These are phyloP conservation scores for Microhierax caerulescens DNA, from an alignment of 2,797 vertebrate genomes.

Conservation along the genomic window DNA sequence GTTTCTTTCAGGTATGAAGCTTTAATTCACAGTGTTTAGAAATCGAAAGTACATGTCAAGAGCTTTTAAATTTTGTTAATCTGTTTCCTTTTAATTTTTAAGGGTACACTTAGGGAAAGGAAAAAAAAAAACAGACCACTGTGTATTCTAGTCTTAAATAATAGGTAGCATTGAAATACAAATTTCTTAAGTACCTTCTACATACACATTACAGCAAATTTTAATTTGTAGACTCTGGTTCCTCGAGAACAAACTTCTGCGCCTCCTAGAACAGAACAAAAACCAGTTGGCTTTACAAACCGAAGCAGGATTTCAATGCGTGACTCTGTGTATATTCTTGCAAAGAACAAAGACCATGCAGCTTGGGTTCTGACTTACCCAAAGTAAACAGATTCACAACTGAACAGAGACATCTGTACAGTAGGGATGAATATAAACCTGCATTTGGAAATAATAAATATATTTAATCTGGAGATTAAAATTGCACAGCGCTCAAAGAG, in stretches of 20 bases:
- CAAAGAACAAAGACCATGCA: not conserved
- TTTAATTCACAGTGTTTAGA: not conserved
- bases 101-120: not conserved
- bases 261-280: not conserved
- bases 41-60: not conserved
- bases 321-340: rapidly evolving
- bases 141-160: not conserved
- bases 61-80: not conserved
- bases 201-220: not conserved
- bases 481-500: not conserved
- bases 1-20: not conserved
- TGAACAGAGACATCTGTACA: not conserved
- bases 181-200: not conserved
- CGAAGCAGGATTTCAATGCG: not conserved
- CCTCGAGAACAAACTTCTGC: not conserved
- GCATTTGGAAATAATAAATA: not conserved
- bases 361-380: not conserved
- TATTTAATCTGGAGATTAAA: not conserved
- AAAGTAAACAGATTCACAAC: not conserved
- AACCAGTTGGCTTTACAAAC: not conserved
- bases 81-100: not conserved
- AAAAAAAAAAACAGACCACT: not conserved
- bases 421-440: not conserved
- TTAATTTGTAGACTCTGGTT: not conserved
- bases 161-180: not conserved